Evolutionary conservation across 2,888 invertebrate genomes (phyloP).

Genomic region (Ormia ochracea): DNA sequence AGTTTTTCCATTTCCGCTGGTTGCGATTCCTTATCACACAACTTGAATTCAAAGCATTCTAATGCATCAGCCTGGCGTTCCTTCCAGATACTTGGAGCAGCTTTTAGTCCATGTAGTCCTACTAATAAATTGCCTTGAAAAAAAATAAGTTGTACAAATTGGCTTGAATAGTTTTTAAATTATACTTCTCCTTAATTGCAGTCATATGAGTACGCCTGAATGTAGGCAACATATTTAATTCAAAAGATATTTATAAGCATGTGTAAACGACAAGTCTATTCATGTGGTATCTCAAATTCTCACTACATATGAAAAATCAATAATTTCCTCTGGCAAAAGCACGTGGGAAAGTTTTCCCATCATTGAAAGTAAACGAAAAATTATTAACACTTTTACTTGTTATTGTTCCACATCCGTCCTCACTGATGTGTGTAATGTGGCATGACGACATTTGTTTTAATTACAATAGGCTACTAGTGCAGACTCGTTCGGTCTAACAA

Average conservation of each 20-base stretch:
- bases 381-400: slow-evolving; percentile 5
- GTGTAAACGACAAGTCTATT: too few relatives aligned
- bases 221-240: neutral
- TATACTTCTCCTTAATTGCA: neutral
- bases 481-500: neutral
- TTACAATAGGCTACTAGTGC: slow-evolving; percentile 2
- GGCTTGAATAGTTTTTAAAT: neutral
- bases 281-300: neutral
- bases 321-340: neutral
- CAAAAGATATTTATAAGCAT: neutral
- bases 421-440: neutral
- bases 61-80: too few relatives aligned
- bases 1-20: too few relatives aligned
- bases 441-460: neutral
- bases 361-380: neutral
- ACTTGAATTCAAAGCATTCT: too few relatives aligned
- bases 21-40: too few relatives aligned
- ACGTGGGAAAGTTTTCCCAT: neutral
- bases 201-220: neutral
- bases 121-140: neutral
- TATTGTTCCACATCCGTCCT: neutral
- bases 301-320: neutral
- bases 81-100: too few relatives aligned
- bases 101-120: too few relatives aligned
- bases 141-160: neutral